phyloP scores from a whole-genome alignment of 1,140 invertebrate species.

The Trichogramma pretiosum region DNA sequence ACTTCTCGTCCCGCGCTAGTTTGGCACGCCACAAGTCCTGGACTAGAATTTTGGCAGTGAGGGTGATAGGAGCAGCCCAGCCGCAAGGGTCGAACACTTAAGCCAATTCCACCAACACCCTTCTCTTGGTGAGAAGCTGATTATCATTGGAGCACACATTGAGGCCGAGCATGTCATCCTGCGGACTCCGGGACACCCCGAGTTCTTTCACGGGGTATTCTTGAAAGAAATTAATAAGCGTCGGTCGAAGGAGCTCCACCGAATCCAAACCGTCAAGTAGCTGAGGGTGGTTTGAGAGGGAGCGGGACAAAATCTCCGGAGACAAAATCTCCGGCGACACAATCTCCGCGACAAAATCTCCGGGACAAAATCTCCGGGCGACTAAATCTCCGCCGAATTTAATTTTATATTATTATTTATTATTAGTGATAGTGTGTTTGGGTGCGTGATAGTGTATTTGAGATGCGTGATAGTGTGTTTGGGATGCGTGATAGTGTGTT shows the following conservation, averaged over 20 bases:
- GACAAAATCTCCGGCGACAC: too few relatives aligned
- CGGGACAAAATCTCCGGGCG: too few relatives aligned
- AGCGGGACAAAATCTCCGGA: too few relatives aligned
- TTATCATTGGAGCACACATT: neutral
- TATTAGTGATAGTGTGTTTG: too few relatives aligned
- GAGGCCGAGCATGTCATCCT: neutral
- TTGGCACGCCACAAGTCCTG: neutral
- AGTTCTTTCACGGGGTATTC: neutral
- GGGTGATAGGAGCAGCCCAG: neutral
- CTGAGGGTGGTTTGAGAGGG: neutral
- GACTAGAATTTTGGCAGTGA: neutral
- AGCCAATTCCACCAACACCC: neutral
- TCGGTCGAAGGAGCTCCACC: neutral
- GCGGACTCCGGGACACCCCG: neutral
- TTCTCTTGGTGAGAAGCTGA: neutral
- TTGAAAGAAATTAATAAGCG: neutral
- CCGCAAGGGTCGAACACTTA: neutral
- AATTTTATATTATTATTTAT: too few relatives aligned
- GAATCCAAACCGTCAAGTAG: neutral
- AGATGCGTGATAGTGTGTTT: too few relatives aligned
- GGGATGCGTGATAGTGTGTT: too few relatives aligned
- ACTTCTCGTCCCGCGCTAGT: neutral
- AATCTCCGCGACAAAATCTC: too few relatives aligned
- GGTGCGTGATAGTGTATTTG: too few relatives aligned
- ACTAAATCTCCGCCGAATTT: too few relatives aligned